Evolutionary conservation across 1,140 invertebrate species (phyloP).

Genomic region (Maconellicoccus hirsutus): DNA sequence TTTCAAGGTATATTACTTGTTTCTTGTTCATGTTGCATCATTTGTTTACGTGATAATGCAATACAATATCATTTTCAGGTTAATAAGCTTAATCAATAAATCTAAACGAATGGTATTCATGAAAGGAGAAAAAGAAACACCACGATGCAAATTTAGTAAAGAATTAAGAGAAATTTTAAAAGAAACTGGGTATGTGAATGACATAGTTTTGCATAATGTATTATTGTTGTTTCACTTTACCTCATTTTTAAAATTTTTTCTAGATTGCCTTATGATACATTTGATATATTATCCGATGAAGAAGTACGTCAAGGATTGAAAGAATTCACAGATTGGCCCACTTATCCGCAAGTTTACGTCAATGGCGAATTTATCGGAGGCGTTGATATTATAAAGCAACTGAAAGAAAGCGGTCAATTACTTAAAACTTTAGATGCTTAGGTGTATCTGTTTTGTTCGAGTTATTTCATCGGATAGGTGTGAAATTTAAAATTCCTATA

Average conservation of each 20-base stretch:
- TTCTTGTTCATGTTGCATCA: not conserved
- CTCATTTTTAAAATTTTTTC: too few relatives aligned
- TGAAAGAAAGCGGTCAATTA: constrained; percentile 50
- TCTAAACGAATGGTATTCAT: constrained; percentile 91
- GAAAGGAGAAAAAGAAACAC: constrained; percentile 76
- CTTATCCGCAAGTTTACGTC: constrained; percentile 87
- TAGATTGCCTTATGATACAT: constrained; percentile 65
- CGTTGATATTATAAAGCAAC: constrained; percentile 89
- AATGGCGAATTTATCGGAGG: constrained; percentile 92
- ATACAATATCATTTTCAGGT: constrained; percentile 34
- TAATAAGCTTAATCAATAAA: constrained; percentile 72
- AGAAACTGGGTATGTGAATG: constrained; percentile 33
- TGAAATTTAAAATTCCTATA: too few relatives aligned
- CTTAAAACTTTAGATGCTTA: constrained; percentile 35
- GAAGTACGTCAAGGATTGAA: constrained; percentile 89
- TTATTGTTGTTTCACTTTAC: too few relatives aligned
- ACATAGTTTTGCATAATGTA: not conserved
- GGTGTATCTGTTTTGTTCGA: not conserved
- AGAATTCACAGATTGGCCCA: constrained; percentile 93
- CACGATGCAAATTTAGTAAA: constrained; percentile 87
- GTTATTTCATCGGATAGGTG: too few relatives aligned
- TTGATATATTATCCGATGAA: constrained; percentile 87
- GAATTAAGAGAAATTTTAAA: constrained; percentile 74
- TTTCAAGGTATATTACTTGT: not conserved
- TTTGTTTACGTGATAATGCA: not conserved